These are phyloP conservation scores for cat (Felis catus) DNA, from an alignment of 2,113 vertebrate species.

Conservation along the genomic window F.catus_Fca126_mat1.0 CM031417.1:33655001-33655500, in stretches of 20 bases:
- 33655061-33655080: neutral
- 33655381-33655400: neutral
- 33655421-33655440: neutral
- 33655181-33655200: neutral
- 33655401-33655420: neutral
- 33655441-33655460: neutral
- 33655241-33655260: neutral
- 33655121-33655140: neutral
- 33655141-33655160: neutral
- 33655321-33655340: neutral
- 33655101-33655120: neutral
- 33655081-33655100: neutral
- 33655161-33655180: neutral
- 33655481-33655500: neutral
- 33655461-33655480: neutral
- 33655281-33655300: neutral
- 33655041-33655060: neutral
- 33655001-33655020: conserved; percentile 13
- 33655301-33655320: neutral
- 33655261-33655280: neutral
- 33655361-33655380: neutral
- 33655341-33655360: neutral
- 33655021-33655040: neutral
- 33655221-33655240: neutral
- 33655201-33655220: neutral